Percentiles rank a stretch among this genome's conserved stretches.
Evolutionary conservation across 1,140 invertebrate genomes (phyloP).

Genomic region (Zaprionus gabonicus): DNA sequence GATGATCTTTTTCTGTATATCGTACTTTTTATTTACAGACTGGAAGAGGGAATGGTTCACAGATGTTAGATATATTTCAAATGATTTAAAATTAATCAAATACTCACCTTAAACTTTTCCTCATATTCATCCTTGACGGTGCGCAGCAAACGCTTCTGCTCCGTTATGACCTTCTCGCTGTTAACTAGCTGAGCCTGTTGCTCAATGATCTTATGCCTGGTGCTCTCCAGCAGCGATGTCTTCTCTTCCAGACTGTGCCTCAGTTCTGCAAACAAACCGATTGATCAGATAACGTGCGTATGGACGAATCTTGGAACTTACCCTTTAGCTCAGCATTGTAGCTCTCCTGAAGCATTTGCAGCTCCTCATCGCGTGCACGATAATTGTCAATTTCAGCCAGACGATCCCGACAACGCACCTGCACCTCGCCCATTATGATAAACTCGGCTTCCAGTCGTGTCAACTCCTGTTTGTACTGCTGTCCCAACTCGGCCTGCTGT

Average conservation of each 20-base stretch:
- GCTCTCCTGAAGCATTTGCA: constrained; percentile 83
- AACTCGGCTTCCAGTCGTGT: constrained; percentile 76
- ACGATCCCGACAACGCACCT: constrained; percentile 85
- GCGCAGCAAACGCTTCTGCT: constrained; percentile 85
- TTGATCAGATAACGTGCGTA: background rate
- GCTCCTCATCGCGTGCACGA: constrained; percentile 82
- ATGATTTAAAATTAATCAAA: background rate
- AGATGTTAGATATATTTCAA: background rate
- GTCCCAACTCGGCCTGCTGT: constrained; percentile 73
- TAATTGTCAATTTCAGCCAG: constrained; percentile 84
- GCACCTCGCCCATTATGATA: constrained; percentile 85
- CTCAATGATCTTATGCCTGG: constrained; percentile 85
- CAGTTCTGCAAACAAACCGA: constrained; percentile 64
- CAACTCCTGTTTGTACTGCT: constrained; percentile 80
- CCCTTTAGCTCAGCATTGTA: constrained; percentile 85
- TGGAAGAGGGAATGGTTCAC: constrained; percentile 50
- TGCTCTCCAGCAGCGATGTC: constrained; percentile 85
- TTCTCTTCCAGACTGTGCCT: constrained; percentile 82
- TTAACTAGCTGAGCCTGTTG: constrained; percentile 85
- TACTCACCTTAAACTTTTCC: constrained; percentile 85
- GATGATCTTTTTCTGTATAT: constrained; percentile 88
- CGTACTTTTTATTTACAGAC: constrained; percentile 90
- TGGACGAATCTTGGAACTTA: constrained; percentile 19
- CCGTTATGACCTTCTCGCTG: constrained; percentile 85
- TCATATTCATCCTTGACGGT: constrained; percentile 86